phyloP scores from a whole-genome alignment of 2,797 vertebrate species.

The Aselliscus stoliczkanus region DNA sequence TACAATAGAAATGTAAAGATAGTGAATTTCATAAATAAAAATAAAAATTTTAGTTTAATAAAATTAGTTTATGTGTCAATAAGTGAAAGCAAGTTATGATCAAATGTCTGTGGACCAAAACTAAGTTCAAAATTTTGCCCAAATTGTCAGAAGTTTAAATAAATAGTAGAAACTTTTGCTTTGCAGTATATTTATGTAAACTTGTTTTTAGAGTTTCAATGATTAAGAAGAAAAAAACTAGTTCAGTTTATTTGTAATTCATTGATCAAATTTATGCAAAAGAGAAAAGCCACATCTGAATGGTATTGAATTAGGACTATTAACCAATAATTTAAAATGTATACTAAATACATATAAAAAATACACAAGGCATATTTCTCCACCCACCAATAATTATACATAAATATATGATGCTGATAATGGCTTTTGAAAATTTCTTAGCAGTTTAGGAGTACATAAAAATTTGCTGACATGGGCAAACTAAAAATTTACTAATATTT shows the following conservation, averaged over 20 bases:
- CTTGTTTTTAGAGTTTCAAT: background rate
- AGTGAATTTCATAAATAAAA: background rate
- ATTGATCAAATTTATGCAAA: slow-evolving; percentile 48
- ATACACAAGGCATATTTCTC: background rate
- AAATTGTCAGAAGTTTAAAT: background rate
- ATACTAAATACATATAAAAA: slow-evolving; percentile 43
- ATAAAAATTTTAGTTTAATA: background rate
- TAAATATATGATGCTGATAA: slow-evolving; percentile 13
- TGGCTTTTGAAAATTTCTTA: slow-evolving; percentile 55
- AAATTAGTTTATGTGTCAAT: background rate
- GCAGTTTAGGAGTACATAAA: background rate
- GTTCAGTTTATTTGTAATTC: slow-evolving; percentile 40
- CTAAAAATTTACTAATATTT: slow-evolving; percentile 9
- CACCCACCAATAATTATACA: slow-evolving; percentile 9
- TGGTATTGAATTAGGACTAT: background rate
- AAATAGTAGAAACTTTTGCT: background rate
- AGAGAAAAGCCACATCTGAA: background rate
- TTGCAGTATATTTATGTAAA: background rate
- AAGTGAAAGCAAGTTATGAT: background rate
- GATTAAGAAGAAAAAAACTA: slow-evolving; percentile 3
- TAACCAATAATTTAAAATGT: slow-evolving; percentile 43
- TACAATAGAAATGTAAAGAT: background rate
- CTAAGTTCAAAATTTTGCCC: background rate
- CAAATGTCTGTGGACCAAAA: background rate
- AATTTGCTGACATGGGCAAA: slow-evolving; percentile 51